These are phyloP conservation scores for Brachionus plicatilis DNA, from an alignment of 1,140 invertebrate species.

Conservation along the genomic window DNA sequence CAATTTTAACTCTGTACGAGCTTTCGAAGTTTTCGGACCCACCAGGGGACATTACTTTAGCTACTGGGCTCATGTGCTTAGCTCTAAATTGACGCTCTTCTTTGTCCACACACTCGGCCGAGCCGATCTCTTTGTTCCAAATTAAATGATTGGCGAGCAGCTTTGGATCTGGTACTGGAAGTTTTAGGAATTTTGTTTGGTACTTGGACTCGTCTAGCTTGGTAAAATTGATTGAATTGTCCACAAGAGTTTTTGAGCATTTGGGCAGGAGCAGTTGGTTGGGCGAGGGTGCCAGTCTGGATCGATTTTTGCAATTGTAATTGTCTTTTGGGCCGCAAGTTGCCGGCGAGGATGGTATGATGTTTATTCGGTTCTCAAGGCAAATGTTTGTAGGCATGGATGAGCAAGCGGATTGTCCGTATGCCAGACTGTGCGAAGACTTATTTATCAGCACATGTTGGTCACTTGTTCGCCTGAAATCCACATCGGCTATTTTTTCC, in stretches of 20 bases:
- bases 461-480: not conserved
- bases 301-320: not conserved
- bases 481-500: slow-evolving; percentile 2
- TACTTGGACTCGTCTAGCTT: not conserved
- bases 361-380: slow-evolving; percentile 6
- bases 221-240: slow-evolving; percentile 3
- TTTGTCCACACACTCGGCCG: slow-evolving; percentile 18
- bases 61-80: not conserved
- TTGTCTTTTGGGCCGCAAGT: not conserved
- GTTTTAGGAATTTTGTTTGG: not conserved
- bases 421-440: not conserved
- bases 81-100: not conserved
- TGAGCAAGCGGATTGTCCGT: not conserved
- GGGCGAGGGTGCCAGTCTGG: not conserved
- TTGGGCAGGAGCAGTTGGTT: not conserved
- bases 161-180: not conserved
- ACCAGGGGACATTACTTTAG: not conserved
- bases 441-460: not conserved
- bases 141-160: slow-evolving; percentile 15
- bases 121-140: slow-evolving; percentile 26
- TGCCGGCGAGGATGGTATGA: not conserved
- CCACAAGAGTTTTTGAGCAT: not conserved
- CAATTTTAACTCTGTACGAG: no score
- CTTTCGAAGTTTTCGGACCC: not conserved
- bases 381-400: not conserved